Conservation (phyloP, 64 coral and sea anemone species). For the Exaiptasia diaphana region DNA sequence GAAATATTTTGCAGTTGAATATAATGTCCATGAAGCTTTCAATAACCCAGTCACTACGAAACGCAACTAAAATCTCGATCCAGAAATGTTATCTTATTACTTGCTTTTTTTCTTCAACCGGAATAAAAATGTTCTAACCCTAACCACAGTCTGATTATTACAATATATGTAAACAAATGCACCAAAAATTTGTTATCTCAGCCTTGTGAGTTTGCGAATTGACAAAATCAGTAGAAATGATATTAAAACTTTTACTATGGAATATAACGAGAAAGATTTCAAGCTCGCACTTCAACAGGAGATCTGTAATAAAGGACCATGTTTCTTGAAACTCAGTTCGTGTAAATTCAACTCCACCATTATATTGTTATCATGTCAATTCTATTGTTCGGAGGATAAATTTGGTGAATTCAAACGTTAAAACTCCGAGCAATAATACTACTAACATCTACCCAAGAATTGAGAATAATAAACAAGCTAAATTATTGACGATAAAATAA, state of each 20-base stretch:
- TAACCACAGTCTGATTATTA: constrained; percentile 5
- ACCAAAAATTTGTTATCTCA: not conserved
- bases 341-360: constrained; percentile 49
- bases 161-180: constrained; percentile 31
- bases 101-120: not conserved
- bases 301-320: constrained; percentile 12
- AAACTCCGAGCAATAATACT: not conserved
- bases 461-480: constrained; percentile 23
- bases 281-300: not conserved
- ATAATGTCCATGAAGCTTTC: too few relatives aligned
- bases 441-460: not conserved
- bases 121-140: constrained; percentile 24
- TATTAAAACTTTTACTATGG: too few relatives aligned
- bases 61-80: too few relatives aligned
- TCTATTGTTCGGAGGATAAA: constrained; percentile 87
- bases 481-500: not conserved
- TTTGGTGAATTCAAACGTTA: constrained; percentile 43
- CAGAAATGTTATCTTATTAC: too few relatives aligned
- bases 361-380: constrained; percentile 94
- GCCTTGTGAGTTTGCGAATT: not conserved
- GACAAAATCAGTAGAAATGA: too few relatives aligned
- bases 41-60: too few relatives aligned
- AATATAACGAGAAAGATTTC: constrained; percentile 7
- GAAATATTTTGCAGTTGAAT: too few relatives aligned
- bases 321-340: constrained; percentile 16